phyloP scores from a whole-genome alignment of 2,797 vertebrate genomes.

The Chloroceryle inda region DNA sequence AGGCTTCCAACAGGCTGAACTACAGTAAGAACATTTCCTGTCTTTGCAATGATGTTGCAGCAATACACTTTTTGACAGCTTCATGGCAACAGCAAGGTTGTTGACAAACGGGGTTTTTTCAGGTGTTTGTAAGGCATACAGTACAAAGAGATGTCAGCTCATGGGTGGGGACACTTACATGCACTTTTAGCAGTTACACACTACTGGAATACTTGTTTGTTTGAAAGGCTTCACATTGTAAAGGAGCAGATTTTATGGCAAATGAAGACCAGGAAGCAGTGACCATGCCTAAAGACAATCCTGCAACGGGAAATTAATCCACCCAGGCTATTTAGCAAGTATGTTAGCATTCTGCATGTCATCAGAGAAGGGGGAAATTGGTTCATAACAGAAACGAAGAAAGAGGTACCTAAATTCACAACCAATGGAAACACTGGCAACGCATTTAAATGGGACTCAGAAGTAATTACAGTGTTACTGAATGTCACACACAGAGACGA shows the following conservation, averaged over 20 bases:
- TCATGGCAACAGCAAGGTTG: neutral
- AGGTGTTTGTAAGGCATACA: neutral
- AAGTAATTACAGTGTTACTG: neutral
- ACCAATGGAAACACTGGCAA: accelerated
- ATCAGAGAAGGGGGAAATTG: neutral
- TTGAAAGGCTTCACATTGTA: neutral
- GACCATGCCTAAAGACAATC: neutral
- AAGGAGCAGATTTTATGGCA: neutral
- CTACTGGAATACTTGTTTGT: neutral
- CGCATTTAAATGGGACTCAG: neutral
- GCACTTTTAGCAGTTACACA: neutral
- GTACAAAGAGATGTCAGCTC: neutral
- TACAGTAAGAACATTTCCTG: neutral
- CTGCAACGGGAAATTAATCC: neutral
- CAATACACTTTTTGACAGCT: neutral
- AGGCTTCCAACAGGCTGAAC: neutral
- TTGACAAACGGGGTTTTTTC: neutral
- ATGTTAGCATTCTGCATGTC: neutral
- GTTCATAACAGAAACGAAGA: neutral
- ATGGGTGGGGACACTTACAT: accelerated
- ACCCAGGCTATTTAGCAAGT: neutral
- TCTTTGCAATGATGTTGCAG: neutral
- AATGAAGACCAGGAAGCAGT: neutral
- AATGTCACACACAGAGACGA: neutral
- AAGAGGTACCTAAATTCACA: neutral